phyloP scores from a whole-genome alignment of 2,888 invertebrate species.

The Syrphus vitripennis region DNA sequence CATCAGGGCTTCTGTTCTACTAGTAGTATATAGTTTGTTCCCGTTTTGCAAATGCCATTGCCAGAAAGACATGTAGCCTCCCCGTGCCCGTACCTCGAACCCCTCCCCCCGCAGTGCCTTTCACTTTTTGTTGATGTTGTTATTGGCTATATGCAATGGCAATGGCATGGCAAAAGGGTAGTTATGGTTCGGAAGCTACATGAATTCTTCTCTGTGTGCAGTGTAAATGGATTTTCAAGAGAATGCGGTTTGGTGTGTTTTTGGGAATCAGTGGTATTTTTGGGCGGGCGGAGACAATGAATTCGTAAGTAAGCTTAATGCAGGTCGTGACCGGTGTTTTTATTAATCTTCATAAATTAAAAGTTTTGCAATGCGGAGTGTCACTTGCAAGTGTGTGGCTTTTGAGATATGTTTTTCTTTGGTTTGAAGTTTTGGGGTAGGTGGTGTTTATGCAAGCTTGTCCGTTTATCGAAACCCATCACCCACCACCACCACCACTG shows the following conservation, averaged over 20 bases:
- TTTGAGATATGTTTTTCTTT: constrained; percentile 42
- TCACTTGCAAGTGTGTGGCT: constrained; percentile 67
- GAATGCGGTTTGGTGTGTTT: constrained; percentile 53
- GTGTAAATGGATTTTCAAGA: constrained; percentile 27
- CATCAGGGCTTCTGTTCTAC: constrained; percentile 56
- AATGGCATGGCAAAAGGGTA: neutral
- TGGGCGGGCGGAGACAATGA: constrained; percentile 58
- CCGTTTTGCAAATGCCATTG: constrained; percentile 53
- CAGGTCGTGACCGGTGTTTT: constrained; percentile 69
- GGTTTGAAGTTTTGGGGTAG: neutral
- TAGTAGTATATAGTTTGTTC: constrained; percentile 46
- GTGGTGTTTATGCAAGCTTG: neutral
- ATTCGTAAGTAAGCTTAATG: constrained; percentile 67
- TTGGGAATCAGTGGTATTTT: neutral
- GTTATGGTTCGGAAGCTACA: neutral
- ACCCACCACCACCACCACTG: neutral
- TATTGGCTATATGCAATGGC: constrained; percentile 46
- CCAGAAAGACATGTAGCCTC: constrained; percentile 55
- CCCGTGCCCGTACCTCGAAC: neutral
- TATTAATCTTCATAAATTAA: constrained; percentile 71
- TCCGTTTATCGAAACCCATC: no score
- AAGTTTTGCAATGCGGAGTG: constrained; percentile 56
- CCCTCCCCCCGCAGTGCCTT: neutral
- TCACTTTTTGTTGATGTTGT: constrained; percentile 43
- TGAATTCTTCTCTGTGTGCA: constrained; percentile 27